Percentiles rank a stretch among this genome's conserved stretches.
Evolutionary conservation across 2,888 invertebrate species (phyloP).

Genomic region (Synergus itoensis): DNA sequence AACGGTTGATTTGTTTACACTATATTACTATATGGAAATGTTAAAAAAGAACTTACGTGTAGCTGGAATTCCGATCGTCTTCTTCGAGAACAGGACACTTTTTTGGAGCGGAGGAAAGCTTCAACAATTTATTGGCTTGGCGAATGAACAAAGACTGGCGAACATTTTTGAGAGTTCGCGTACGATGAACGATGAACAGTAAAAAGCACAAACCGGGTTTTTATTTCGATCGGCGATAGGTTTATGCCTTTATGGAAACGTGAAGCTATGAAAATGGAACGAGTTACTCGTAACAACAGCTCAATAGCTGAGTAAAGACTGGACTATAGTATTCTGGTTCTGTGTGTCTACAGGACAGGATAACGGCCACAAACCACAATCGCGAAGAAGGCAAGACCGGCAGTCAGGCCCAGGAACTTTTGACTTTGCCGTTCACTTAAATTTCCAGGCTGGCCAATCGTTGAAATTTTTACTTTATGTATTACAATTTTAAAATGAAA

Average conservation of each 20-base stretch:
- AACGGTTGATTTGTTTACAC: conserved; percentile 10
- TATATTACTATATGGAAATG: not conserved
- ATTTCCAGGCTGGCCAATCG: conserved; percentile 1
- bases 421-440: conserved; percentile 3
- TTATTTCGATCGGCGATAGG: not conserved
- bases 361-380: not conserved
- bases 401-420: not conserved
- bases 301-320: conserved; percentile 18
- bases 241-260: not conserved
- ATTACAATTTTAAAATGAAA: not conserved
- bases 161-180: not conserved
- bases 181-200: not conserved
- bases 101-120: not conserved
- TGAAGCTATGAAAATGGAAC: not conserved
- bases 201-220: not conserved
- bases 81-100: not conserved
- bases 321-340: not conserved
- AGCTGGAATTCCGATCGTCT: not conserved
- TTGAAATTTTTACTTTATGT: not conserved
- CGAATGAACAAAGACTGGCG: not conserved
- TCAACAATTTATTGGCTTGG: not conserved
- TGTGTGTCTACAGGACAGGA: conserved; percentile 4
- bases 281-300: not conserved
- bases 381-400: too few species aligned
- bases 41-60: conserved; percentile 20